Evolutionary conservation across 2,888 invertebrate species (phyloP).

Genomic region (Meloe dianella): DNA sequence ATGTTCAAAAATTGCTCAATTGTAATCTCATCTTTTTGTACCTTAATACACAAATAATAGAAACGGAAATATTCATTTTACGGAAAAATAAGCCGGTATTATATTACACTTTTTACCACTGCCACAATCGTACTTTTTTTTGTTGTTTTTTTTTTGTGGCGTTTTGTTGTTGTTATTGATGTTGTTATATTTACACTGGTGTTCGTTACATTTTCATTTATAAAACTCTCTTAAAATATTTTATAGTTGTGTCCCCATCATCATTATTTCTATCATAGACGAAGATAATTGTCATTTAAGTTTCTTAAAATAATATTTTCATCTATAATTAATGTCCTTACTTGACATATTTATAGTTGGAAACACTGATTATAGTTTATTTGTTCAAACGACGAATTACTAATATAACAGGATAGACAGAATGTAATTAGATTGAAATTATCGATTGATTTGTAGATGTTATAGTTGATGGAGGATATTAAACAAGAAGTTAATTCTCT

Average conservation of each 20-base stretch:
- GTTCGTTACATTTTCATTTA: slow-evolving; percentile 19
- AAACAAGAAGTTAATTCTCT: slow-evolving; percentile 15
- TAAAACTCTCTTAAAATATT: slow-evolving; percentile 9
- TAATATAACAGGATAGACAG: not conserved
- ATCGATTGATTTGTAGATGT: slow-evolving; percentile 16
- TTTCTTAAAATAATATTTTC: slow-evolving; percentile 34
- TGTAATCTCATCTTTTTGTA: not conserved
- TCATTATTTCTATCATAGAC: slow-evolving; percentile 44
- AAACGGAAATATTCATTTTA: not conserved
- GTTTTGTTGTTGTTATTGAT: too few species aligned
- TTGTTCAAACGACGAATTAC: slow-evolving; percentile 10
- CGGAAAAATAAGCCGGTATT: not conserved
- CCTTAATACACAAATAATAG: not conserved
- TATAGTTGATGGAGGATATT: not conserved
- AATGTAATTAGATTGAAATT: slow-evolving; percentile 21
- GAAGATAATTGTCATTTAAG: slow-evolving; percentile 23
- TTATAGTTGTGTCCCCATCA: not conserved
- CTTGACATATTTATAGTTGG: slow-evolving; percentile 20
- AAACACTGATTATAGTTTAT: slow-evolving; percentile 21
- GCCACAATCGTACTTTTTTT: not conserved
- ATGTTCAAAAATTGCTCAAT: not conserved
- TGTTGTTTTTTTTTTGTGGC: too few species aligned
- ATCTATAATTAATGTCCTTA: slow-evolving; percentile 23
- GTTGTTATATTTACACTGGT: not conserved
- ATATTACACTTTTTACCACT: not conserved